phyloP scores from a whole-genome alignment of 2,113 vertebrate species.

The Dascyllus trimaculatus region DNA sequence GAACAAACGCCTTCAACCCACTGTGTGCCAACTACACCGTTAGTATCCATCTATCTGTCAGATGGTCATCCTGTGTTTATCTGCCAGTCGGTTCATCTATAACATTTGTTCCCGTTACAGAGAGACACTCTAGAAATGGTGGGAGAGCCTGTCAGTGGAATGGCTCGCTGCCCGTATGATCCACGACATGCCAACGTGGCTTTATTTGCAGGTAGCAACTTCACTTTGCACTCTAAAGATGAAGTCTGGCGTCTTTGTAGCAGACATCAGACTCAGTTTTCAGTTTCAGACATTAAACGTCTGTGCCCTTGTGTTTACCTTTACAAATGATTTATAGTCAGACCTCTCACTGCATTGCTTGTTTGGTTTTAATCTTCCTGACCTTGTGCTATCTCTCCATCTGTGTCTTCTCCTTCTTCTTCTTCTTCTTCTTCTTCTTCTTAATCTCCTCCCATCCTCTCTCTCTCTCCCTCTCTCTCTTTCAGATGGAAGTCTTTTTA shows the following conservation, averaged over 20 bases:
- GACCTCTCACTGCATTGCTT: constrained; percentile 63
- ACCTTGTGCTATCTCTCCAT: constrained; percentile 79
- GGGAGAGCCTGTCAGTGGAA: constrained; percentile 93
- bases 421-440: constrained; percentile 61
- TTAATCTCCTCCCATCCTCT: constrained; percentile 22
- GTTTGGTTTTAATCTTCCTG: constrained; percentile 78
- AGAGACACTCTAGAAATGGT: constrained; percentile 92
- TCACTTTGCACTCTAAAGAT: not conserved
- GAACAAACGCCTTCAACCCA: constrained; percentile 98
- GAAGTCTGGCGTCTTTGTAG: constrained; percentile 3
- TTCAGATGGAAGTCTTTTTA: constrained; percentile 95
- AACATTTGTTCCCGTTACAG: constrained; percentile 74
- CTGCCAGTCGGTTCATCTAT: constrained; percentile 45
- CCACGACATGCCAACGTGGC: constrained; percentile 97
- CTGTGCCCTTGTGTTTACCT: constrained; percentile 70
- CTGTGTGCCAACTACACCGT: constrained; percentile 97
- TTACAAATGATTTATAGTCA: constrained; percentile 73
- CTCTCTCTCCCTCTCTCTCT: constrained; percentile 21
- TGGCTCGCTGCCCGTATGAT: constrained; percentile 97
- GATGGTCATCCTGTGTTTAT: constrained; percentile 17
- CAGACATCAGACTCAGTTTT: constrained; percentile 27
- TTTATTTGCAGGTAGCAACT: constrained; percentile 91
- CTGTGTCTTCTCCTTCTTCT: constrained; percentile 49
- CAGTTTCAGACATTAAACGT: constrained; percentile 36
- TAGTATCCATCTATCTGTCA: constrained; percentile 79